Evolutionary conservation across 2,113 vertebrate genomes (phyloP).

Genomic region (Gulo gulo): DNA sequence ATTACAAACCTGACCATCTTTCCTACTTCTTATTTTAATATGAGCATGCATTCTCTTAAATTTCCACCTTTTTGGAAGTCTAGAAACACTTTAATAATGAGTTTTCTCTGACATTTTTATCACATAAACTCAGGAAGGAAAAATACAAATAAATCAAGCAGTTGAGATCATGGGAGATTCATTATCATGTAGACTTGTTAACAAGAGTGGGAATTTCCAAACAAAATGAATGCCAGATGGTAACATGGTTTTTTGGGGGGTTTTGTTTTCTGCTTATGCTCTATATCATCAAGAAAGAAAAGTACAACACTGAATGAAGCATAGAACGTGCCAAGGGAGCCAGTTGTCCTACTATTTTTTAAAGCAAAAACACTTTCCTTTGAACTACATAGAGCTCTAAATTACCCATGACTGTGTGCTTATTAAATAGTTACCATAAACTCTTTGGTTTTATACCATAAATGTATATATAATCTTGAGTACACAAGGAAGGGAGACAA

Average conservation of each 20-base stretch:
- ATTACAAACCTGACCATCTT: background rate
- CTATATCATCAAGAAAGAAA: slow-evolving; percentile 22
- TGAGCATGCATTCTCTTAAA: background rate
- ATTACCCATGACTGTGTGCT: background rate
- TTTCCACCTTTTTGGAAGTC: background rate
- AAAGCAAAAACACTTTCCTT: background rate
- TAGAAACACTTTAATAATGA: background rate
- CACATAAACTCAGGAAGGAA: slow-evolving; percentile 42
- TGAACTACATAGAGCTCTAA: background rate
- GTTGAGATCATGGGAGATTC: background rate
- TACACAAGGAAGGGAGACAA: background rate
- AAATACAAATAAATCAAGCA: slow-evolving; percentile 21
- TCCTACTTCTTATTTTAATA: background rate
- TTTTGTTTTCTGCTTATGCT: background rate
- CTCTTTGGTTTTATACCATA: background rate
- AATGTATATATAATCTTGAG: background rate
- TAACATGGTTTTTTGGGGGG: background rate
- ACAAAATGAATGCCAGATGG: slow-evolving; percentile 37
- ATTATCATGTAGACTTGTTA: slow-evolving; percentile 1
- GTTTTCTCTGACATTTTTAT: slow-evolving; percentile 1
- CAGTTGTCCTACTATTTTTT: background rate
- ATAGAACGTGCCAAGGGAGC: background rate
- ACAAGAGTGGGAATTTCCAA: slow-evolving; percentile 58
- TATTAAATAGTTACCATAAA: background rate
- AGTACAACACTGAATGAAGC: background rate